Percentiles rank a stretch among this genome's conserved stretches.
phyloP scores from a whole-genome alignment of 2,888 invertebrate species.

The Pasiphila rectangulata region DNA sequence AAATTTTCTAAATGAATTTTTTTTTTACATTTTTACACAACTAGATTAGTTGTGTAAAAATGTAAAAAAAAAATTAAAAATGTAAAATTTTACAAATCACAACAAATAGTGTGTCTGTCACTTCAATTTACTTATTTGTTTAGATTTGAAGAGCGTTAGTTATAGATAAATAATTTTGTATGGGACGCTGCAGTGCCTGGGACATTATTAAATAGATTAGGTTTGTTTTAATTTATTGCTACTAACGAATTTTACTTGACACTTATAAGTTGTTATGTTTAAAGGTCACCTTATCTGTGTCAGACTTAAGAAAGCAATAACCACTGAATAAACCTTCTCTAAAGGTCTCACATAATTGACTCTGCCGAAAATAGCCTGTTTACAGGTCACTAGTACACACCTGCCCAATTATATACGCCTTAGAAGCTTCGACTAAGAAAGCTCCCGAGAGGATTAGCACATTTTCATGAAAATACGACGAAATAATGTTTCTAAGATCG shows the following conservation, averaged over 20 bases:
- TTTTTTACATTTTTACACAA: too few relatives aligned
- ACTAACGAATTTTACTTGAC: not conserved
- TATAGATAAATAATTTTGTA: too few relatives aligned
- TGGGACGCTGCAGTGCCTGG: too few relatives aligned
- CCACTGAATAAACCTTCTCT: slow-evolving; percentile 11
- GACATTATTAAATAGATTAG: not conserved
- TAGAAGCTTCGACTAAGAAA: slow-evolving; percentile 13
- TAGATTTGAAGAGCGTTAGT: too few relatives aligned
- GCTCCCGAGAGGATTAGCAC: slow-evolving; percentile 10
- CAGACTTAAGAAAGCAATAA: slow-evolving; percentile 13
- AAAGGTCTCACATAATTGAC: slow-evolving; percentile 22
- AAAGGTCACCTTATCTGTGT: slow-evolving; percentile 17
- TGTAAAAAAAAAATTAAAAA: too few relatives aligned
- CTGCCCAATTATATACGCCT: slow-evolving; percentile 7
- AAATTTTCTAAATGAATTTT: too few relatives aligned
- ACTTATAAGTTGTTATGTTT: not conserved
- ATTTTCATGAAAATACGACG: slow-evolving; percentile 10
- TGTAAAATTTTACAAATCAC: too few relatives aligned
- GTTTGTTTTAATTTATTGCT: not conserved
- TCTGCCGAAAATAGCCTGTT: slow-evolving; percentile 19
- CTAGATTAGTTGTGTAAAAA: too few relatives aligned
- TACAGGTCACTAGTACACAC: slow-evolving; percentile 16
- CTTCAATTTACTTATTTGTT: too few relatives aligned
- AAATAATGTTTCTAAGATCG: slow-evolving; percentile 7
- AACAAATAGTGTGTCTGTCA: too few relatives aligned